Base-by-base conservation (phyloP, 2,113 vertebrate species). In the Phyllostomus hastatus region DNA sequence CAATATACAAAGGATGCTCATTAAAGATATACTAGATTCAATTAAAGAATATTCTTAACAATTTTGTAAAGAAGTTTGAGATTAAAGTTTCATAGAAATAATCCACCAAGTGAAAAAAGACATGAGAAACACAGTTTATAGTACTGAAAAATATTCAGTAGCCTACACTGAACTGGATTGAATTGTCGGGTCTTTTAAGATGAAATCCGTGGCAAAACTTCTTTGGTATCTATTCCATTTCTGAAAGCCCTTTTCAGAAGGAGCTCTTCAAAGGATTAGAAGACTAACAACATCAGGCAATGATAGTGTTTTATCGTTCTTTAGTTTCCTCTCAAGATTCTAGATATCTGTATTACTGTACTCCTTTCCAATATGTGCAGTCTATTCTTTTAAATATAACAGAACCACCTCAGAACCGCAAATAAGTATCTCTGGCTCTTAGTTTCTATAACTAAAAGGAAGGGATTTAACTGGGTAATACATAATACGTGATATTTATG, bases 241-340 rank as follows among this genome's bases (percentile, higher is more conserved):
- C 50, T 76, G 79, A 94, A 95, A 66, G 46, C 24, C 41, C 54
- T 95, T 92, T 92, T 38, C 67, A 46, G n/a, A 89, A 43, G 82
- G 91, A 86, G 35, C 4, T 16, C 73, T 83, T 83, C 33, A 59
- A 87, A 81, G 19, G 28, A 10, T 84, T 84, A 54, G 57, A 90
- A 59, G 80, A 90, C 16, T 46, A 50, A 85, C 4, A 83, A 16
- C 15, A 43, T 35, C 28, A 87, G 35, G 46, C 15, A 87, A 33
- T 35, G 41, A 48, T 78, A 46, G 26, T 28, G 12, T n/a, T 72
- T 66, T 22, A 69, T 48, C 38, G 38, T 83, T 92, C 10, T 69
- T 96, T 83, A 86, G 20, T 48, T 94, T 83, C 64, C 28, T 88
- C 31, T 54, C 54, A 79, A 54, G n/a, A 90, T 35, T 54, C 41